Percentiles rank a stretch among this genome's conserved stretches.
Conservation (phyloP, 1,140 invertebrate genomes). For the Drosophila sturtevanti region DNA sequence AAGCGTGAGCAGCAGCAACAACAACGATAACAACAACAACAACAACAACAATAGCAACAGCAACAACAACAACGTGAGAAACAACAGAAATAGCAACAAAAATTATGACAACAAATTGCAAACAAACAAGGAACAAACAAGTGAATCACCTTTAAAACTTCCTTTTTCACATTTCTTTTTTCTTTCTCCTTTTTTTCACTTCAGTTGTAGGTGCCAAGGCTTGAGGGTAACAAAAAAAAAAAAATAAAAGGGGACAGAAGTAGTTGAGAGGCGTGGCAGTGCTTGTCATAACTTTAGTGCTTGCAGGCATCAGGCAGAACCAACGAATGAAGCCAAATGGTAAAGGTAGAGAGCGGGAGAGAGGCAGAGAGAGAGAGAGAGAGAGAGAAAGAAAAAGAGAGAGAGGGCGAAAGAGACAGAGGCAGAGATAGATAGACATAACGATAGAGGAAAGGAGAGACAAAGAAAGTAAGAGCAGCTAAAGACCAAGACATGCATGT, state of each 20-base stretch:
- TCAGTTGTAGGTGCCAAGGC: neutral
- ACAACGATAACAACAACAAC: conserved; percentile 28
- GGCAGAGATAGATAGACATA: no score
- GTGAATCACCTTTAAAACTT: conserved; percentile 77
- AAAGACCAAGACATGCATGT: conserved; percentile 77
- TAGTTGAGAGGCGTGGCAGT: conserved; percentile 20
- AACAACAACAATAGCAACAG: conserved; percentile 60
- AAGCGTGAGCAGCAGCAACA: conserved; percentile 17
- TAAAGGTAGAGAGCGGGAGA: neutral
- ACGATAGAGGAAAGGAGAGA: conserved; percentile 3
- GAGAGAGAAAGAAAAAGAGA: conserved; percentile 9
- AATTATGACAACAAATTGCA: conserved; percentile 79
- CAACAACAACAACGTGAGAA: conserved; percentile 38
- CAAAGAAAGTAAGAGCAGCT: conserved; percentile 36
- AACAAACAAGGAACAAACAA: conserved; percentile 79
- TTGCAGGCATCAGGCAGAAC: conserved; percentile 24
- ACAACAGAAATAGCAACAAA: conserved; percentile 26
- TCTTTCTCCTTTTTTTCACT: conserved; percentile 22
- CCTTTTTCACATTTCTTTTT: conserved; percentile 55
- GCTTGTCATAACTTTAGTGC: conserved; percentile 53
- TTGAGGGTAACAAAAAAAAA: no score
- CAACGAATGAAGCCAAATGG: conserved; percentile 32
- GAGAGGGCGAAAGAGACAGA: neutral
- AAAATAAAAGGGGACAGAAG: neutral
- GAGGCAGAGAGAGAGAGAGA: neutral